Evolutionary conservation across 2,888 invertebrate genomes (phyloP).

Genomic region (Epistrophe eligans): DNA sequence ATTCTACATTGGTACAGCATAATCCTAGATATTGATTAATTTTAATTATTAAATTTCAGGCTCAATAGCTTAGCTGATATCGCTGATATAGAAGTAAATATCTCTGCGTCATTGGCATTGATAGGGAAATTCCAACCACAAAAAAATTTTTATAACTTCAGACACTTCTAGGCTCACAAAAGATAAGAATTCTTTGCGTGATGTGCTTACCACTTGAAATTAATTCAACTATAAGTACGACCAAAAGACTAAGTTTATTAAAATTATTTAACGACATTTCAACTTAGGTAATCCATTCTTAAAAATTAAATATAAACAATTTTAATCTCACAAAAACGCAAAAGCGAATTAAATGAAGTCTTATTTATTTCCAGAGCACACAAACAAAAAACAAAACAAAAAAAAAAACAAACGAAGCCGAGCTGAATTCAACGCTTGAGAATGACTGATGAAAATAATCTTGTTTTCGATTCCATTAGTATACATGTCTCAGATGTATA

Average conservation of each 20-base stretch:
- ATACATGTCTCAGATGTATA: background rate
- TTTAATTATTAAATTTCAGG: background rate
- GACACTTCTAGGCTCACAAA: background rate
- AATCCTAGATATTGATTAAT: constrained; percentile 18
- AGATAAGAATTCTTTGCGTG: background rate
- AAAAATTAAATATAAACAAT: background rate
- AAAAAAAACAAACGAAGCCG: background rate
- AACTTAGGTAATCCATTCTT: constrained; percentile 11
- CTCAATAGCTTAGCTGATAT: background rate
- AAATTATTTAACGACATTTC: constrained; percentile 18
- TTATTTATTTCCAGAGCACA: background rate
- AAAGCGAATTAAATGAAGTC: background rate
- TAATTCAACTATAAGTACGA: constrained; percentile 9
- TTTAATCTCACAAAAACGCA: background rate
- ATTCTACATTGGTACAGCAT: constrained; percentile 77
- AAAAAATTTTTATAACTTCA: background rate
- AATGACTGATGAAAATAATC: constrained; percentile 17
- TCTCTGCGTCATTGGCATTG: background rate
- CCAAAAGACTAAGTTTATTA: background rate
- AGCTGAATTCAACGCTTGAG: constrained; percentile 12
- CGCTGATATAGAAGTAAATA: background rate
- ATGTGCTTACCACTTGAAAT: constrained; percentile 33
- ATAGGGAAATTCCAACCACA: constrained; percentile 17
- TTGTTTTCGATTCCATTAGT: constrained; percentile 10
- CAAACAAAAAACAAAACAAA: constrained; percentile 1